Evolutionary conservation across 2,113 vertebrate genomes (phyloP).

Genomic region (Naja naja): DNA sequence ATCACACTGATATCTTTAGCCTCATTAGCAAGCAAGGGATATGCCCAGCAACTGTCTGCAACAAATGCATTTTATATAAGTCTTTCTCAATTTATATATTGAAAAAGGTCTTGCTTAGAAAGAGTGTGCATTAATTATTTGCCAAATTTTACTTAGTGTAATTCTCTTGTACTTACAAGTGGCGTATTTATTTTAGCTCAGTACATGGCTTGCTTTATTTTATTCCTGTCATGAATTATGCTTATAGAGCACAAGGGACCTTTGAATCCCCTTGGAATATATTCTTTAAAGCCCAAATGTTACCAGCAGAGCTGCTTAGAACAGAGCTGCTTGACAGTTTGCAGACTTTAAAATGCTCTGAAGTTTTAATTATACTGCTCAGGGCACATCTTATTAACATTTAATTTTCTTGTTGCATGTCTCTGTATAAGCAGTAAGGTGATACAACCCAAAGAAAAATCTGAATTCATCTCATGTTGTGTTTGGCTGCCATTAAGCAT

Average conservation of each 20-base stretch:
- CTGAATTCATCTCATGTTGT: not conserved
- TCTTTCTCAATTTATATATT: slow-evolving; percentile 31
- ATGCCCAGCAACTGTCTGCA: slow-evolving; percentile 37
- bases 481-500: not conserved
- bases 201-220: slow-evolving; percentile 34
- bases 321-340: slow-evolving; percentile 61
- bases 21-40: slow-evolving; percentile 59
- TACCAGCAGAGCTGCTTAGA: slow-evolving; percentile 43
- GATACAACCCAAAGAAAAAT: slow-evolving; percentile 41
- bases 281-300: slow-evolving; percentile 53
- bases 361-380: slow-evolving; percentile 77
- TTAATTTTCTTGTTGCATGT: slow-evolving; percentile 69
- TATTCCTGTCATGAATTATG: slow-evolving; percentile 45
- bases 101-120: slow-evolving; percentile 20
- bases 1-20: slow-evolving; percentile 33
- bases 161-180: slow-evolving; percentile 25
- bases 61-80: slow-evolving; percentile 53
- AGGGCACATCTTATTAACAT: slow-evolving; percentile 71
- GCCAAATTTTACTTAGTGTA: slow-evolving; percentile 21
- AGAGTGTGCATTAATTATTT: slow-evolving; percentile 30
- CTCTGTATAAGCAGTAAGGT: slow-evolving; percentile 45
- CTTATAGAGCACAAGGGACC: slow-evolving; percentile 41
- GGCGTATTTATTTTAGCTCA: slow-evolving; percentile 43
- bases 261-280: slow-evolving; percentile 40
- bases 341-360: slow-evolving; percentile 65